Conservation (phyloP, 2,797 vertebrate genomes). For the Micrastur ruficollis region DNA sequence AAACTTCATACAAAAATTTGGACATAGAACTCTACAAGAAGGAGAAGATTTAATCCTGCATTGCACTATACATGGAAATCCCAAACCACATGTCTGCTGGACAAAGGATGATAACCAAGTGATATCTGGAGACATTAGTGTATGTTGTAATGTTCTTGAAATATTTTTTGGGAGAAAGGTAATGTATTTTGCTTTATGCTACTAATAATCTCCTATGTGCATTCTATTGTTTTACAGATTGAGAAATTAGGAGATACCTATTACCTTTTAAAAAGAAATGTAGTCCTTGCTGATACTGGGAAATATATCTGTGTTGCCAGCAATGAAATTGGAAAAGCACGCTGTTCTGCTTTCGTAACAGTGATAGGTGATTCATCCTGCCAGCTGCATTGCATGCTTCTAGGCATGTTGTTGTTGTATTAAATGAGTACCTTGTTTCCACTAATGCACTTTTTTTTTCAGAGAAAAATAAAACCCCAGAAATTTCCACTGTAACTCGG, state of each 20-base stretch:
- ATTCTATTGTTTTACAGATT: conserved; percentile 51
- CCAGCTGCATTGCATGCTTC: neutral
- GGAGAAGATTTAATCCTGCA: conserved; percentile 63
- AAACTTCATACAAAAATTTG: conserved; percentile 46
- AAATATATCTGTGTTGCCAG: conserved; percentile 61
- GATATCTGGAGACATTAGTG: neutral
- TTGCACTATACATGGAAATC: conserved; percentile 37
- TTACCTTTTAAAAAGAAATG: conserved; percentile 61
- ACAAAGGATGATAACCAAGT: conserved; percentile 47
- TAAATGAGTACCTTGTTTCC: neutral
- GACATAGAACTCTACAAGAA: conserved; percentile 41
- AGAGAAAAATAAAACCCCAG: conserved; percentile 4
- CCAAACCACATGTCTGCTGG: conserved; percentile 47
- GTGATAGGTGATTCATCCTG: conserved; percentile 42
- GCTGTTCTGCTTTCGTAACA: conserved; percentile 47
- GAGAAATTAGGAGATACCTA: conserved; percentile 62
- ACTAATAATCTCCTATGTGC: neutral
- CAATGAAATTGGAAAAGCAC: conserved; percentile 54
- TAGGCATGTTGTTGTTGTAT: neutral
- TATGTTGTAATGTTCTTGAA: conserved; percentile 17
- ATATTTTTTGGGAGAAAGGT: neutral
- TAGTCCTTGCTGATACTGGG: conserved; percentile 49
- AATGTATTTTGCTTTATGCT: neutral
- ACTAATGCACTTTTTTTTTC: conserved; percentile 19
- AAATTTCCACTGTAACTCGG: neutral